Conservation (phyloP, 2,888 invertebrate genomes). For the Xestia xanthographa region DNA sequence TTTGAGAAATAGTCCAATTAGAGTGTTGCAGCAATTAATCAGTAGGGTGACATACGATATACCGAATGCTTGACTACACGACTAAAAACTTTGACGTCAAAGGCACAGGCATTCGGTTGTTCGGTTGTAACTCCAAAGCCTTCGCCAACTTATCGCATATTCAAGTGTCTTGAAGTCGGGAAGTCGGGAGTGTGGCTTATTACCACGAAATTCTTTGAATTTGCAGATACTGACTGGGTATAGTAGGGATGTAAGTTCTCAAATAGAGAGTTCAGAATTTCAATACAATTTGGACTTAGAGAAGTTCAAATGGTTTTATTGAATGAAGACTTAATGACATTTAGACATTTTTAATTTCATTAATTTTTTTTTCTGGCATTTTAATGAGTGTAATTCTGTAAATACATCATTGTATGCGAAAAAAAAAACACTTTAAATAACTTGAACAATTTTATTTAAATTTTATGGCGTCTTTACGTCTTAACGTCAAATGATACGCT, state of each 20-base stretch:
- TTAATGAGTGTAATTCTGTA: no score
- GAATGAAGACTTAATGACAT: background rate
- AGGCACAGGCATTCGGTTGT: background rate
- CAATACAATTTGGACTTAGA: background rate
- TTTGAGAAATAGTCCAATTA: constrained; percentile 24
- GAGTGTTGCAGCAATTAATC: constrained; percentile 13
- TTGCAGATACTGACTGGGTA: background rate
- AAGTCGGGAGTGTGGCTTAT: background rate
- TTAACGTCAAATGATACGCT: no score
- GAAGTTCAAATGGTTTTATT: background rate
- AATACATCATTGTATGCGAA: background rate
- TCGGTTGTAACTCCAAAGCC: constrained; percentile 8
- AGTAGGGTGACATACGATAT: constrained; percentile 7
- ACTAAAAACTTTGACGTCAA: no score
- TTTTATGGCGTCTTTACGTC: no score
- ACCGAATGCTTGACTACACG: no score
- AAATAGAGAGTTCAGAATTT: background rate
- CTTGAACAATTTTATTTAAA: no score
- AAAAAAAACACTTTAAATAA: no score
- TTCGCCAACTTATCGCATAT: constrained; percentile 22
- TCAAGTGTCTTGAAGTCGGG: constrained; percentile 4
- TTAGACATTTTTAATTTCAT: no score
- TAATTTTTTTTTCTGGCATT: no score
- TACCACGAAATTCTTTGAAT: no score
- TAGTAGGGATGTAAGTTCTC: background rate